Conservation (phyloP, 2,797 vertebrate species). For the Neoniphon sammara region DNA sequence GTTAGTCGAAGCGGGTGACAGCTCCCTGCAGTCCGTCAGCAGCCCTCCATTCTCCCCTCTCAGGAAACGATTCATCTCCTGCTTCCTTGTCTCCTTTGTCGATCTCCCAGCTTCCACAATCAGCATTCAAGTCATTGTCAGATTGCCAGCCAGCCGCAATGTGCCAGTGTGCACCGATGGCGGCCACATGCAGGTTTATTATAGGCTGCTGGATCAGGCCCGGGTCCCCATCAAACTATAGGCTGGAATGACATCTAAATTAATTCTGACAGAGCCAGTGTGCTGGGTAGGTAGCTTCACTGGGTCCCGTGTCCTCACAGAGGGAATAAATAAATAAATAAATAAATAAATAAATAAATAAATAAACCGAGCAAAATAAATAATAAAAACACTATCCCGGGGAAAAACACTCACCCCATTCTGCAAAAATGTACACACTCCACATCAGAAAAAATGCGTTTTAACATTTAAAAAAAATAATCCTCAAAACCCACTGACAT, state of each 20-base stretch:
- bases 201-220: neutral
- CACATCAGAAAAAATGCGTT: too few species aligned
- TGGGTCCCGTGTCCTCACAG: too few species aligned
- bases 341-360: too few species aligned
- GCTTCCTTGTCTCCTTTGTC: slow-evolving; percentile 82
- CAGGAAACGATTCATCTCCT: slow-evolving; percentile 93
- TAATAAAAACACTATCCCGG: too few species aligned
- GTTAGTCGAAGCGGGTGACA: slow-evolving; percentile 69
- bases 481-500: too few species aligned
- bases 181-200: neutral
- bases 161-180: slow-evolving; percentile 85
- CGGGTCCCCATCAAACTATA: too few species aligned
- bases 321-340: too few species aligned
- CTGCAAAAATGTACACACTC: too few species aligned
- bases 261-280: slow-evolving; percentile 80
- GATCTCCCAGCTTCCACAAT: slow-evolving; percentile 90
- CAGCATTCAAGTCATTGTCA: slow-evolving; percentile 94
- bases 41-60: slow-evolving; percentile 78
- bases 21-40: slow-evolving; percentile 89
- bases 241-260: slow-evolving; percentile 87
- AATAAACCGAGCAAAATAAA: too few species aligned
- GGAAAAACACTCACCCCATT: too few species aligned
- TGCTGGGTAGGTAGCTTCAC: too few species aligned
- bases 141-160: slow-evolving; percentile 90
- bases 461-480: too few species aligned